Conservation (phyloP, 2,888 invertebrate genomes). For the Cerastis rubricosa region DNA sequence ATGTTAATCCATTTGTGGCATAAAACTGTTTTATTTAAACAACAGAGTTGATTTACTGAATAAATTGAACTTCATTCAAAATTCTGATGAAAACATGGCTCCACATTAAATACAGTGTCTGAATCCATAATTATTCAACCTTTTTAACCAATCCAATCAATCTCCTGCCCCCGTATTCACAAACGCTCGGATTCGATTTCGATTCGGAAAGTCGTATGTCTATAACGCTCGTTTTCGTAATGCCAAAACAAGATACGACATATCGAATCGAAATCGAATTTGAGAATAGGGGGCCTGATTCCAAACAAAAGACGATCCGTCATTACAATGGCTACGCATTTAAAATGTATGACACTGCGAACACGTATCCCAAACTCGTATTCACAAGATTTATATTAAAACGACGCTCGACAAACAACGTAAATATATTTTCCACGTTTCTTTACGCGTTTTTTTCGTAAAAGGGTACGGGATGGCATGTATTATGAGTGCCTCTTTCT, state of each 20-base stretch:
- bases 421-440: slow-evolving; percentile 51
- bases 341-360: slow-evolving; percentile 39
- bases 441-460: slow-evolving; percentile 15
- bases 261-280: no score
- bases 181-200: no score
- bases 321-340: slow-evolving; percentile 20
- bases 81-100: not conserved
- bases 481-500: slow-evolving; percentile 31
- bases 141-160: slow-evolving; percentile 17
- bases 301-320: slow-evolving; percentile 21
- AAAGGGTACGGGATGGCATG: slow-evolving; percentile 16
- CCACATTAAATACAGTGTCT: not conserved
- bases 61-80: not conserved
- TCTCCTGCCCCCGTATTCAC: no score
- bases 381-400: slow-evolving; percentile 49
- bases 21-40: not conserved
- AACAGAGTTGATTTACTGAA: not conserved
- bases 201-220: no score
- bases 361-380: slow-evolving; percentile 19
- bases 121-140: slow-evolving; percentile 20
- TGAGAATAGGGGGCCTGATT: no score
- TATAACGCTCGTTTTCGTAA: no score
- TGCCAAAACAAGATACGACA: no score
- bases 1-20: not conserved
- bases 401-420: slow-evolving; percentile 43